Evolutionary conservation across 92 coral and sea anemone genomes (phyloP).

Genomic region (Hydrozoanthus gracilis): DNA sequence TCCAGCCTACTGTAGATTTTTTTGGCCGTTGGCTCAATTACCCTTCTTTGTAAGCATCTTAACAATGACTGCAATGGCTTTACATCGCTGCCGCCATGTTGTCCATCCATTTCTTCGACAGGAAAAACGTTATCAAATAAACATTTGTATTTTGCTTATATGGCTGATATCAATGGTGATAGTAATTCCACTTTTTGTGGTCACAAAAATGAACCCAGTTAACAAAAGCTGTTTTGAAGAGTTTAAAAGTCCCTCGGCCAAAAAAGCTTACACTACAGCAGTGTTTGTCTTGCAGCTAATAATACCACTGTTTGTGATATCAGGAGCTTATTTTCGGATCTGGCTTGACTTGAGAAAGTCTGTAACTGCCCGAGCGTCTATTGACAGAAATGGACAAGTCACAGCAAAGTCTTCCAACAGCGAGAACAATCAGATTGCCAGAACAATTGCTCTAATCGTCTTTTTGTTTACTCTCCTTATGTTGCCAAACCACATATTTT

Average conservation of each 20-base stretch:
- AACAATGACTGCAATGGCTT: slow-evolving; percentile 51
- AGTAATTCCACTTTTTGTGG: background rate
- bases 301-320: slow-evolving; percentile 30
- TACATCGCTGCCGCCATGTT: slow-evolving; percentile 50
- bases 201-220: background rate
- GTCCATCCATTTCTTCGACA: slow-evolving; percentile 40
- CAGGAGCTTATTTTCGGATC: slow-evolving; percentile 29
- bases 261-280: background rate
- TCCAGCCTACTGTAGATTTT: slow-evolving; percentile 23
- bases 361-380: slow-evolving; percentile 31
- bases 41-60: slow-evolving; percentile 43
- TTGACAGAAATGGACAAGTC: slow-evolving; percentile 14
- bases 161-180: slow-evolving; percentile 3
- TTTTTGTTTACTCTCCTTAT: slow-evolving; percentile 34
- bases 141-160: slow-evolving; percentile 4
- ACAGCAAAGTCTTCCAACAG: background rate
- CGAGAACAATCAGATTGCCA: slow-evolving; percentile 45
- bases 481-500: slow-evolving; percentile 49
- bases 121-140: slow-evolving; percentile 2
- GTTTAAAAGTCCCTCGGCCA: background rate
- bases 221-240: background rate
- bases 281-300: background rate
- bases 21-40: slow-evolving; percentile 42
- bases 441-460: slow-evolving; percentile 45
- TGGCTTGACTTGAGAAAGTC: slow-evolving; percentile 36